These are phyloP conservation scores for Salminus brasiliensis DNA, from an alignment of 2,113 vertebrate genomes.

Conservation along the genomic window DNA sequence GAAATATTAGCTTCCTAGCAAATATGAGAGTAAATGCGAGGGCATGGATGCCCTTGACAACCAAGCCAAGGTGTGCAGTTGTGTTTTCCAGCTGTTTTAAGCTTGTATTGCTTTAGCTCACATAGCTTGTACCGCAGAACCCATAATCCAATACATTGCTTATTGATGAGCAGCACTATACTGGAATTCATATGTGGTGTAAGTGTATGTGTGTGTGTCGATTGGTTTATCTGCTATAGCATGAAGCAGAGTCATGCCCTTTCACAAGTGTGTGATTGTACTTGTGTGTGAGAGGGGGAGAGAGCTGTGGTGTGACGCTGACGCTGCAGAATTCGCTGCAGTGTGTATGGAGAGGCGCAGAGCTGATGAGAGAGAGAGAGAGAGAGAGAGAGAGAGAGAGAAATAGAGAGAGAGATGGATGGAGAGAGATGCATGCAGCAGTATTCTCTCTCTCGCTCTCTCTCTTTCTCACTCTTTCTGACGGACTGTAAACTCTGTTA, in stretches of 20 bases:
- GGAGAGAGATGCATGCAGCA: constrained; percentile 36
- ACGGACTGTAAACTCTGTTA: constrained; percentile 38
- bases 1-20: neutral
- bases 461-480: constrained; percentile 30
- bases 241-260: neutral
- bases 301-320: constrained; percentile 44
- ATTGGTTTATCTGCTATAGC: neutral
- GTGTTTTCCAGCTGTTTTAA: neutral
- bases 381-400: constrained; percentile 19
- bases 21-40: neutral
- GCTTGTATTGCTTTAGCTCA: neutral
- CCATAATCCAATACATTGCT: neutral
- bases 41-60: neutral
- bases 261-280: constrained; percentile 22
- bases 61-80: constrained; percentile 14
- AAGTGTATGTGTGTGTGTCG: neutral
- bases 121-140: neutral
- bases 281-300: neutral
- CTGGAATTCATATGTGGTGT: neutral
- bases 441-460: constrained; percentile 28
- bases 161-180: neutral
- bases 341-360: constrained; percentile 44
- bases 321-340: constrained; percentile 64
- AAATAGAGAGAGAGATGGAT: constrained; percentile 9
- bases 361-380: constrained; percentile 40